These are phyloP conservation scores for Sialis fuliginosa DNA, from an alignment of 2,888 invertebrate genomes.

Conservation along the genomic window DNA sequence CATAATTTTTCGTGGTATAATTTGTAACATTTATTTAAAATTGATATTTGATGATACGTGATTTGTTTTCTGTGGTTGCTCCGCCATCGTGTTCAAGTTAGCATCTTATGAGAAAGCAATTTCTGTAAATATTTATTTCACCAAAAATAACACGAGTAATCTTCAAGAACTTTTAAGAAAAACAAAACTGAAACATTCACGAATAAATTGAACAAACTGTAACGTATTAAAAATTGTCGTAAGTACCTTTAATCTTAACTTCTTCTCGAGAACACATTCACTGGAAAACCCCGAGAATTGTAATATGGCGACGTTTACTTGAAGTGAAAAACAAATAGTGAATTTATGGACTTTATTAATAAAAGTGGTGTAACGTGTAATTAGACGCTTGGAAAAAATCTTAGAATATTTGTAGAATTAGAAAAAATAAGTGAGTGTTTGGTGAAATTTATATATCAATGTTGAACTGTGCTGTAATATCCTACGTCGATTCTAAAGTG, in stretches of 20 bases:
- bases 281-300: slow-evolving; percentile 4
- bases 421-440: not conserved
- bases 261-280: slow-evolving; percentile 2
- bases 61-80: slow-evolving; percentile 46
- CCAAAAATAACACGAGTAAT: slow-evolving; percentile 2
- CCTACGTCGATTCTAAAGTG: not conserved
- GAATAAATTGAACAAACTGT: slow-evolving; percentile 1
- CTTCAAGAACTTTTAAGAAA: slow-evolving; percentile 2
- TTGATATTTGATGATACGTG: not conserved
- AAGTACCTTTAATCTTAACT: slow-evolving; percentile 5
- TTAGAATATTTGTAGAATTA: not conserved
- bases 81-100: slow-evolving; percentile 43
- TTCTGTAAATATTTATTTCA: slow-evolving; percentile 6
- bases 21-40: not conserved
- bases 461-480: slow-evolving; percentile 3
- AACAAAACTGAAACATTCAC: slow-evolving; percentile 2
- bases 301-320: slow-evolving; percentile 6
- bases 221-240: slow-evolving; percentile 4
- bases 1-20: not conserved
- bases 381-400: not conserved
- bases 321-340: slow-evolving; percentile 3
- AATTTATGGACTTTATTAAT: not conserved
- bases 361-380: not conserved
- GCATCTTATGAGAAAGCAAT: slow-evolving; percentile 3
- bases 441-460: slow-evolving; percentile 1